Evolutionary conservation across 2,113 vertebrate species (phyloP).

Genomic region (Ellobius talpinus): DNA sequence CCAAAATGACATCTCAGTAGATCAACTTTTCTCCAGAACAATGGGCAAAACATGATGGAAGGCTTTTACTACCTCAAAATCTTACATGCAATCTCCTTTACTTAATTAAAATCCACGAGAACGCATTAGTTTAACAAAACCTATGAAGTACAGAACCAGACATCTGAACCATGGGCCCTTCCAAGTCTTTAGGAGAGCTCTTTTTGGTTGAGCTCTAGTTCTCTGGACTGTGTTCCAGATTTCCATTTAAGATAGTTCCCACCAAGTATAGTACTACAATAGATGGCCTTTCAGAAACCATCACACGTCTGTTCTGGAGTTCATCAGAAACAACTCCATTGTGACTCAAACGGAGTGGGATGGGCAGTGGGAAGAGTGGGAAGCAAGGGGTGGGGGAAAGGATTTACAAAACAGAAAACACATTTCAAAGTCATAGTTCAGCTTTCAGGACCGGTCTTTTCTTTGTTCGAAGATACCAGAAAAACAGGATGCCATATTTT

Average conservation of each 20-base stretch:
- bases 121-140: conserved; percentile 50
- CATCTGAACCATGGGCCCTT: conserved; percentile 52
- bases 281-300: conserved; percentile 78
- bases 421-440: conserved; percentile 68
- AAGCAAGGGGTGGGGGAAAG: neutral
- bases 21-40: conserved; percentile 49
- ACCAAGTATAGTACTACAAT: conserved; percentile 63
- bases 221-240: conserved; percentile 78
- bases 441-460: conserved; percentile 62
- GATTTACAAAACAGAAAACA: conserved; percentile 50
- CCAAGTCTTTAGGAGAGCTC: conserved; percentile 60
- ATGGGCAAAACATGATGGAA: conserved; percentile 21
- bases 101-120: conserved; percentile 56
- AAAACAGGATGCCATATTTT: neutral
- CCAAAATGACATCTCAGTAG: conserved; percentile 28
- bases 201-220: conserved; percentile 71
- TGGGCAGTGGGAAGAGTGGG: neutral
- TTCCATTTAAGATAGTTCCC: conserved; percentile 75
- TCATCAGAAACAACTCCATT: conserved; percentile 56
- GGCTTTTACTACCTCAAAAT: conserved; percentile 49
- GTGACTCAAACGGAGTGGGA: conserved; percentile 24
- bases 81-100: conserved; percentile 49
- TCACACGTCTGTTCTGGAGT: conserved; percentile 52
- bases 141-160: conserved; percentile 57
- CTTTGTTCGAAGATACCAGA: conserved; percentile 51